Percentiles rank a stretch among this genome's conserved stretches.
Conservation (phyloP, 2,888 invertebrate genomes). For the Epistrophella euchroma region DNA sequence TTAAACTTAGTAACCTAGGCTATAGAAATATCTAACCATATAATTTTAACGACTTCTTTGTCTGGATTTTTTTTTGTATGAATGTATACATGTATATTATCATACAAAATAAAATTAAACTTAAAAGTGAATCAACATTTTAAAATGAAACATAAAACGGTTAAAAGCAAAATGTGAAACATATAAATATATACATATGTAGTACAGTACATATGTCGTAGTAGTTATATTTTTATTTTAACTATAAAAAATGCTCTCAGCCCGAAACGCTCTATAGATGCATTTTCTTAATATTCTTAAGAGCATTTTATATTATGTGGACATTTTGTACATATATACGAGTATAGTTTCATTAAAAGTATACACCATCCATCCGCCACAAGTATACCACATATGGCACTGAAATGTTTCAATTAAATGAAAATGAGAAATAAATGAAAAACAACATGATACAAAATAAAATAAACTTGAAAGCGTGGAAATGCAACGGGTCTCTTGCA, state of each 20-base stretch:
- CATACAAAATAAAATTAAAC: background rate
- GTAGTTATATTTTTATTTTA: background rate
- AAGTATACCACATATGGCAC: conserved; percentile 27
- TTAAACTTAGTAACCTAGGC: background rate
- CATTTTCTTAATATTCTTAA: conserved; percentile 45
- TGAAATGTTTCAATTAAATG: conserved; percentile 39
- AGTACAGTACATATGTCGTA: background rate
- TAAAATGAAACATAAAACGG: background rate
- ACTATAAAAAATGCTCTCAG: background rate
- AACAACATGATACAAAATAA: conserved; percentile 4
- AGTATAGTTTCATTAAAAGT: conserved; percentile 37
- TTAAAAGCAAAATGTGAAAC: background rate
- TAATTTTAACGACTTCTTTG: conserved; percentile 6
- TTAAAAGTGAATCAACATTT: conserved; percentile 4
- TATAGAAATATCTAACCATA: background rate
- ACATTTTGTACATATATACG: background rate
- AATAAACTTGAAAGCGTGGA: conserved; percentile 14
- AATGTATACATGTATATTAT: background rate
- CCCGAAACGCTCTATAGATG: background rate
- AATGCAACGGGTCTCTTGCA: background rate
- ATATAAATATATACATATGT: background rate
- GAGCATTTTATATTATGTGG: conserved; percentile 3
- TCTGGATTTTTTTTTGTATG: background rate
- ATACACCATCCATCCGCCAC: conserved; percentile 4
- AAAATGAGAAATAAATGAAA: conserved; percentile 22